phyloP scores from a whole-genome alignment of 2,888 invertebrate genomes.

The Tiliacea aurago region DNA sequence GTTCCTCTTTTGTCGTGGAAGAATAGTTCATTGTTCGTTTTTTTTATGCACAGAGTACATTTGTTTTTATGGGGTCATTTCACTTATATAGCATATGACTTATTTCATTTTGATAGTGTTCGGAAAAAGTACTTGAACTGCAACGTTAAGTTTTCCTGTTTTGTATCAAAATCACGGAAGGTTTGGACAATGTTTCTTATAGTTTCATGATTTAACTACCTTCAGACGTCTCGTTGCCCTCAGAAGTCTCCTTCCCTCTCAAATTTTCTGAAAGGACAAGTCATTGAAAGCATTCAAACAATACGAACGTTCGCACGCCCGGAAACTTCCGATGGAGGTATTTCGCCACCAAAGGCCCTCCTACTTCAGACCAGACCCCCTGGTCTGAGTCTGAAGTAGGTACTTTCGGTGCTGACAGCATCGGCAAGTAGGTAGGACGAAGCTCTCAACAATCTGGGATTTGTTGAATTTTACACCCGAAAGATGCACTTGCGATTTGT shows the following conservation, averaged over 20 bases:
- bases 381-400: constrained; percentile 18
- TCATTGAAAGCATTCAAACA: constrained; percentile 32
- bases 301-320: constrained; percentile 14
- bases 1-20: constrained; percentile 45
- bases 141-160: background rate
- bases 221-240: constrained; percentile 6
- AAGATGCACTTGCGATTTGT: background rate
- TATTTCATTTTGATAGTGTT: constrained; percentile 7
- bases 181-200: background rate
- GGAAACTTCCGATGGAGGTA: constrained; percentile 28
- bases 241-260: background rate
- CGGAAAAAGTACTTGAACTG: background rate
- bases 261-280: constrained; percentile 15
- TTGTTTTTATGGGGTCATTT: constrained; percentile 18
- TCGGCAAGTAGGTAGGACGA: constrained; percentile 14
- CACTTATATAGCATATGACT: constrained; percentile 11
- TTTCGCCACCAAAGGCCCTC: constrained; percentile 22
- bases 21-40: constrained; percentile 24
- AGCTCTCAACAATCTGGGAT: constrained; percentile 5
- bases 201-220: background rate
- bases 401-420: background rate
- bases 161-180: background rate
- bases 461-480: background rate
- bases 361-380: no score
- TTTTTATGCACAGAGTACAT: no score